Conservation (phyloP, 2,797 vertebrate genomes). For the Valencia hispanica region DNA sequence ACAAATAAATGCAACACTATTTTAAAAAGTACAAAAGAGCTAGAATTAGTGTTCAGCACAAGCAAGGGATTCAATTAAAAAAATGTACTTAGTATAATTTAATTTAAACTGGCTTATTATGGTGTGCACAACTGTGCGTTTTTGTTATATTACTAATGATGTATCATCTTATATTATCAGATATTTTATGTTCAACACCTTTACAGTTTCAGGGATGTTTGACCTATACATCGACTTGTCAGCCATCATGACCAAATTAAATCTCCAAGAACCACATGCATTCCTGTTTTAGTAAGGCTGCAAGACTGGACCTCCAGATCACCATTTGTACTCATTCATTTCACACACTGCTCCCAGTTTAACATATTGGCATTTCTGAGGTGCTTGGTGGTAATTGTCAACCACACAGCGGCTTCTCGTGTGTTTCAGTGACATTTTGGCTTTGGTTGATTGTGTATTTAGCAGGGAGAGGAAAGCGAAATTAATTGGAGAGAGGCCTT, state of each 20-base stretch:
- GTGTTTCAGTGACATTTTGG: constrained; percentile 85
- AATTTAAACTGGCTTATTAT: neutral
- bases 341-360: constrained; percentile 69
- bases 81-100: neutral
- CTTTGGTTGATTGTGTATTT: constrained; percentile 86
- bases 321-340: constrained; percentile 70
- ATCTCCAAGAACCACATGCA: constrained; percentile 9
- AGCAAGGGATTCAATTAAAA: neutral
- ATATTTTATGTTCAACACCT: constrained; percentile 10
- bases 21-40: neutral
- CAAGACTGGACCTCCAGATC: constrained; percentile 42
- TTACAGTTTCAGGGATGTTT: constrained; percentile 20
- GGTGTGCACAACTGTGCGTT: neutral
- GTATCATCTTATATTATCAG: constrained; percentile 1
- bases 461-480: constrained; percentile 78
- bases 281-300: constrained; percentile 20
- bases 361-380: constrained; percentile 84
- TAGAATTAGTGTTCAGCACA: neutral
- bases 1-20: neutral
- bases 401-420: constrained; percentile 72
- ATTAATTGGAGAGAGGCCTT: constrained; percentile 84
- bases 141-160: neutral
- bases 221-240: constrained; percentile 37
- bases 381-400: constrained; percentile 81
- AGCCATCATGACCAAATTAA: constrained; percentile 27